Conservation (phyloP, 2,797 vertebrate genomes). For the Acestrorhynchus altus region DNA sequence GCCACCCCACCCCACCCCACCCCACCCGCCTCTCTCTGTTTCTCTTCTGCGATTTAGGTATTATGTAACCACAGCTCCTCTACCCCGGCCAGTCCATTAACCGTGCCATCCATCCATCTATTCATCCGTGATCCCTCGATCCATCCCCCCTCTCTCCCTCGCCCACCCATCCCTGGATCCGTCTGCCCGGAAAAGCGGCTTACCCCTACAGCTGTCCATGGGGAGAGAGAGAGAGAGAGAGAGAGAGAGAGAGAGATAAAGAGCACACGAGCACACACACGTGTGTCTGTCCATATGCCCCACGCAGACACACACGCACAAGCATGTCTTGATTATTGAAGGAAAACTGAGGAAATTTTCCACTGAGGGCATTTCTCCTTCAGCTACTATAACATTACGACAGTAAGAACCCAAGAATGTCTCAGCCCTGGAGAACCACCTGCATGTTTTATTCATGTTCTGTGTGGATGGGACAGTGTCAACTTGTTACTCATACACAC, state of each 20-base stretch:
- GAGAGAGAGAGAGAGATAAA: constrained; percentile 12
- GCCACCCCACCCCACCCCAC: too few species aligned
- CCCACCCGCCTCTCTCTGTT: background rate
- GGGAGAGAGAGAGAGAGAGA: constrained; percentile 22
- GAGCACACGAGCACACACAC: background rate
- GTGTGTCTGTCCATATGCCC: background rate
- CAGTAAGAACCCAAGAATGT: background rate
- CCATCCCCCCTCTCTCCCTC: constrained; percentile 5
- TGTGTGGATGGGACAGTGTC: background rate
- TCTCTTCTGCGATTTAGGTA: constrained; percentile 32
- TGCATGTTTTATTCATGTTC: constrained; percentile 36
- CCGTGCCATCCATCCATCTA: constrained; percentile 34
- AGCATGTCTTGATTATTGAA: constrained; percentile 37
- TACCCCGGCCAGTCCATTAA: constrained; percentile 38
- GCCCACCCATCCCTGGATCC: constrained; percentile 35
- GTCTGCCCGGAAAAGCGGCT: constrained; percentile 37
- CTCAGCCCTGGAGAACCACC: background rate
- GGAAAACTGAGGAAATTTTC: constrained; percentile 37
- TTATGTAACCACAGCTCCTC: constrained; percentile 43
- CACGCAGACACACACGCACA: background rate
- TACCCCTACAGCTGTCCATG: constrained; percentile 13
- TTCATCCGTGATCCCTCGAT: constrained; percentile 42
- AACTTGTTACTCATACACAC: background rate
- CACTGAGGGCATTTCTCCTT: constrained; percentile 5
- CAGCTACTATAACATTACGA: background rate